Base-by-base conservation (phyloP, 2,113 vertebrate genomes). In the Nanorana parkeri region DNA sequence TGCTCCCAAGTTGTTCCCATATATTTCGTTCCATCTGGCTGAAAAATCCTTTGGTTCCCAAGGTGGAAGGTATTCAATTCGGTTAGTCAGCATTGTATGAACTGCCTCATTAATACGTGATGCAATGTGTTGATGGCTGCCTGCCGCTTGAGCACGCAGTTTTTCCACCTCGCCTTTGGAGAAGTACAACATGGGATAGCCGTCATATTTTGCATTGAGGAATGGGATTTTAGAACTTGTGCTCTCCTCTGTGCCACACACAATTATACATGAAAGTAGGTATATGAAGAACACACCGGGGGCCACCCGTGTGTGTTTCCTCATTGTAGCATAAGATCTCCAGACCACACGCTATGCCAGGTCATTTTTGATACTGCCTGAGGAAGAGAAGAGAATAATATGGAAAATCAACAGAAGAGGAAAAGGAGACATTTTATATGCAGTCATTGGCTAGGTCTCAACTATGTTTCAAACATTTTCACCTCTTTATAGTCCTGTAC, bases 251-350 rank as follows among this genome's bases (percentile, higher is more conserved):
- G 85, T 66, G 0, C 89, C 17, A 0, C 16, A 89, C 81, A 90
- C 87, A 0, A 95, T 86, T 85, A 92, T 89, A 5, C 91, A 89
- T 91, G 94, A 95, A 88, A 97, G 85, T 2, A 87, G 84, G 23
- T 92, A 92, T 96, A 99, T 94, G 92, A 99, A 96, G 94, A 99
- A 97, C 89, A 97, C 97, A 88, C 95, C 97, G 84, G 98, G 97
- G 86, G 97, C 95, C 86, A 96, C 97, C 84, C 96, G 96, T 87
- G 97, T 98, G 91, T 97, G 93, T 87, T 96, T 95, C 91, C 92
- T 98, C 98, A 99, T 99, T 84, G 91, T 98, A 93, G 91, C 96
- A 97, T 97, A 93, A 90, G 94, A 92, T 92, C 92, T 93, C 91
- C 91, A 91, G 85, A 68, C 83, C 89, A 83, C 87, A 90, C n/a